Percentiles rank a stretch among this genome's conserved stretches.
phyloP scores from a whole-genome alignment of 2,888 invertebrate species.

The Pherbina coryleti region DNA sequence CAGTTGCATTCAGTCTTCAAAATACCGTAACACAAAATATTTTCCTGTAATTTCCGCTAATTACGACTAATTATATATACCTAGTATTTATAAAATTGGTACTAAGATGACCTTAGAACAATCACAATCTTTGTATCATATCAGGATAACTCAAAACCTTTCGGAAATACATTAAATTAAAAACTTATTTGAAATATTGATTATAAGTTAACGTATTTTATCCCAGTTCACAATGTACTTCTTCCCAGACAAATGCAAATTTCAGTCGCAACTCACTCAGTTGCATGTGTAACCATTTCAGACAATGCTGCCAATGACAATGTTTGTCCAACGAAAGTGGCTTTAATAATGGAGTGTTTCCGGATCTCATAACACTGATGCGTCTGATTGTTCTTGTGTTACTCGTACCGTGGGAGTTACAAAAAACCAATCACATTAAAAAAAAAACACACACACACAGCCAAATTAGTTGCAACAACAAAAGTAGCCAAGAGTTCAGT shows the following conservation, averaged over 20 bases:
- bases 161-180: too few relatives aligned
- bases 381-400: not conserved
- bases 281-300: not conserved
- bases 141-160: too few relatives aligned
- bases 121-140: too few relatives aligned
- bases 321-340: conserved; percentile 18
- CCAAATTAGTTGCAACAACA: not conserved
- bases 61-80: too few relatives aligned
- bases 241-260: not conserved
- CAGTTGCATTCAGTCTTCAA: too few relatives aligned
- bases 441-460: not conserved
- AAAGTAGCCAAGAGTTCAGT: conserved; percentile 1
- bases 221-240: not conserved
- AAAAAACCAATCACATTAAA: not conserved
- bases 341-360: conserved; percentile 12
- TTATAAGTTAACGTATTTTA: too few relatives aligned
- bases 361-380: not conserved
- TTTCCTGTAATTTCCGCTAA: too few relatives aligned
- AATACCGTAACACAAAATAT: too few relatives aligned
- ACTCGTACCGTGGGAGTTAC: not conserved
- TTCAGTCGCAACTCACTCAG: not conserved
- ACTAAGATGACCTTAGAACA: too few relatives aligned
- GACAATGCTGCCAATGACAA: not conserved
- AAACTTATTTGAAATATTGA: too few relatives aligned
- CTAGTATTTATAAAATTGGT: too few relatives aligned